Evolutionary conservation across 2,888 invertebrate genomes (phyloP).

Genomic region (Cybosia mesomella): DNA sequence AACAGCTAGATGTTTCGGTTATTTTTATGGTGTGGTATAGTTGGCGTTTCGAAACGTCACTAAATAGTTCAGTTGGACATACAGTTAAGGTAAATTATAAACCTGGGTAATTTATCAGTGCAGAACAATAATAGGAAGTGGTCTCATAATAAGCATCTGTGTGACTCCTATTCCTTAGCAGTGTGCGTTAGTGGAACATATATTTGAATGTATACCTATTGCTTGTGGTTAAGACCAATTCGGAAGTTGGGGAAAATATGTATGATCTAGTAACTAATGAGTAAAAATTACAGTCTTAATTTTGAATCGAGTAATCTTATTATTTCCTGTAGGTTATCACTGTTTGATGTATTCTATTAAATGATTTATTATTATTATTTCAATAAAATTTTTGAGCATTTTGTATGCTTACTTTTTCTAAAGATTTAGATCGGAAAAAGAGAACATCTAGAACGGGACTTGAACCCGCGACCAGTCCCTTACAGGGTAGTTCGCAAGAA

Average conservation of each 20-base stretch:
- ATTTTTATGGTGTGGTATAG: conserved; percentile 55
- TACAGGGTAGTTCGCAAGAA: too few species aligned
- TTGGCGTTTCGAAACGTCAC: conserved; percentile 63
- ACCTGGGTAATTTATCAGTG: conserved; percentile 10
- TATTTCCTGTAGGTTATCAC: background rate
- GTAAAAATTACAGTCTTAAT: background rate
- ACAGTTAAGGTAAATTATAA: conserved; percentile 5
- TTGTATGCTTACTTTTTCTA: too few species aligned
- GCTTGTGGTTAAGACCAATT: conserved; percentile 20
- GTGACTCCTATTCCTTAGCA: background rate
- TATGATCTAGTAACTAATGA: conserved; percentile 9
- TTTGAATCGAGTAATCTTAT: background rate
- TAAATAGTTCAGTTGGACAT: conserved; percentile 40
- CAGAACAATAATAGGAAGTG: conserved; percentile 3
- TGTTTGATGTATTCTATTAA: background rate
- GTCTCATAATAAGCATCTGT: background rate
- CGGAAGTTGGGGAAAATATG: conserved; percentile 27
- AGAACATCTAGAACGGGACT: too few species aligned
- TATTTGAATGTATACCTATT: conserved; percentile 14
- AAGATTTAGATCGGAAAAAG: too few species aligned
- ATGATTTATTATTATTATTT: too few species aligned
- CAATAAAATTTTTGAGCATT: too few species aligned
- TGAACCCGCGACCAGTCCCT: too few species aligned
- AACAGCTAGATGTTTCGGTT: conserved; percentile 68
- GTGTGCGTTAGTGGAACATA: conserved; percentile 19